A percentile compares a stretch with the other conserved stretches of the same genome.
Evolutionary conservation across 2,888 invertebrate genomes (phyloP).

Genomic region (Disparrhopalites patrizii): DNA sequence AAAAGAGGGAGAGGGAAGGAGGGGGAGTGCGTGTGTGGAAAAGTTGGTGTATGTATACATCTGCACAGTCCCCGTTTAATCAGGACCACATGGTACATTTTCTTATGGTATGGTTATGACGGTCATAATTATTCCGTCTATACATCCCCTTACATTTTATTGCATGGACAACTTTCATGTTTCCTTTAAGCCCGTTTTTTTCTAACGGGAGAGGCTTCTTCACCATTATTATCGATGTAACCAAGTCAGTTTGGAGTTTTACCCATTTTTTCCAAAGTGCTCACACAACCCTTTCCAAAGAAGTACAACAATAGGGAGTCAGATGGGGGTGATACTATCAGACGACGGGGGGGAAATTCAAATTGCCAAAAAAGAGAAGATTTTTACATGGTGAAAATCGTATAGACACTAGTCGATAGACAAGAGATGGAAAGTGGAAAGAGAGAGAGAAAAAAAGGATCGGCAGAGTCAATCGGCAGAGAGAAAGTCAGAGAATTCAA

Average conservation of each 20-base stretch:
- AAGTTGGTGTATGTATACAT: neutral
- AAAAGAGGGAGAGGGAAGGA: neutral
- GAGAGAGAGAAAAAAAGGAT: too few species aligned
- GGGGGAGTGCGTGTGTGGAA: neutral
- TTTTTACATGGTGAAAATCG: too few species aligned
- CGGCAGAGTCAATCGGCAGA: too few species aligned
- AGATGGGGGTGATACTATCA: too few species aligned
- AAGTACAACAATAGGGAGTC: too few species aligned
- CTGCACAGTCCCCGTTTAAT: neutral
- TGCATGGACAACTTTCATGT: slow-evolving; percentile 17
- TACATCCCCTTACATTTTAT: slow-evolving; percentile 15
- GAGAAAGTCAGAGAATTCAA: too few species aligned
- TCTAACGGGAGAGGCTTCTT: neutral
- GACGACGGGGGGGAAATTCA: too few species aligned
- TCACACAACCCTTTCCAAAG: too few species aligned
- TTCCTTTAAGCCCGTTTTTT: neutral
- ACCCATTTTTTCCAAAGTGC: slow-evolving; percentile 1
- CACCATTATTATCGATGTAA: slow-evolving; percentile 12
- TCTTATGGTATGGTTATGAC: slow-evolving; percentile 13
- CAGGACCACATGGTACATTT: slow-evolving; percentile 3
- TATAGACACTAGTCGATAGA: too few species aligned
- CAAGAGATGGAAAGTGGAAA: too few species aligned
- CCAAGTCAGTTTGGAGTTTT: slow-evolving; percentile 9
- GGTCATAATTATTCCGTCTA: slow-evolving; percentile 14
- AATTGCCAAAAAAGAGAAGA: too few species aligned